Evolutionary conservation across 1,140 invertebrate species (phyloP).

Genomic region (Plutomurus gul): DNA sequence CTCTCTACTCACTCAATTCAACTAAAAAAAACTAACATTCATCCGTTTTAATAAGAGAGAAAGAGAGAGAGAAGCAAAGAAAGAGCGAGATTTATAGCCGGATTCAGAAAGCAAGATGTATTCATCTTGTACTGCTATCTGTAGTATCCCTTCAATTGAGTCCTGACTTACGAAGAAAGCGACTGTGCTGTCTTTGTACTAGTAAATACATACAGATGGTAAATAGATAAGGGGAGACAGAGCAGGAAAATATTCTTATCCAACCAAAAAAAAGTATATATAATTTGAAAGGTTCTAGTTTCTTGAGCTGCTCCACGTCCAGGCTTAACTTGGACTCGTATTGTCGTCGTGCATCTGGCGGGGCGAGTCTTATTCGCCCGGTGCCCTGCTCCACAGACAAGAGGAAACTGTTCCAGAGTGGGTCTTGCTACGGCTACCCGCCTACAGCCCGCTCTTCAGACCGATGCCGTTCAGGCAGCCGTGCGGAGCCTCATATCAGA

Average conservation of each 20-base stretch:
- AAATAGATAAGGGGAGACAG: neutral
- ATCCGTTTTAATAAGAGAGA: neutral
- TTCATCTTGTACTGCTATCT: constrained; percentile 3
- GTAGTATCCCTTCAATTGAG: neutral
- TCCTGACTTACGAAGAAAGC: neutral
- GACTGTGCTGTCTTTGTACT: neutral
- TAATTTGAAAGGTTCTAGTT: constrained; percentile 3
- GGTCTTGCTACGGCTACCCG: neutral
- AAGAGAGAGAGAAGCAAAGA: too few species aligned
- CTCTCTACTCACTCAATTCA: neutral
- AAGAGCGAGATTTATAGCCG: constrained; percentile 1
- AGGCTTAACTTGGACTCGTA: neutral
- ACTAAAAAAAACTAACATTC: neutral
- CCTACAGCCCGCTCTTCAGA: neutral
- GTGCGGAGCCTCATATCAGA: neutral
- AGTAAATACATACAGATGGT: neutral
- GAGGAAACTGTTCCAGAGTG: neutral
- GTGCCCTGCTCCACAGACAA: neutral
- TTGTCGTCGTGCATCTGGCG: constrained; percentile 14
- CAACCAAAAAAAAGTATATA: neutral
- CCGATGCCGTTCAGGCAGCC: neutral
- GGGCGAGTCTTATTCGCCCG: neutral
- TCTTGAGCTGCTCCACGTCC: neutral
- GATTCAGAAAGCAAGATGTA: neutral
- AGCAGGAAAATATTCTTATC: neutral